These are phyloP conservation scores for Pluvialis apricaria DNA, from an alignment of 2,113 vertebrate genomes.

Conservation along the genomic window DNA sequence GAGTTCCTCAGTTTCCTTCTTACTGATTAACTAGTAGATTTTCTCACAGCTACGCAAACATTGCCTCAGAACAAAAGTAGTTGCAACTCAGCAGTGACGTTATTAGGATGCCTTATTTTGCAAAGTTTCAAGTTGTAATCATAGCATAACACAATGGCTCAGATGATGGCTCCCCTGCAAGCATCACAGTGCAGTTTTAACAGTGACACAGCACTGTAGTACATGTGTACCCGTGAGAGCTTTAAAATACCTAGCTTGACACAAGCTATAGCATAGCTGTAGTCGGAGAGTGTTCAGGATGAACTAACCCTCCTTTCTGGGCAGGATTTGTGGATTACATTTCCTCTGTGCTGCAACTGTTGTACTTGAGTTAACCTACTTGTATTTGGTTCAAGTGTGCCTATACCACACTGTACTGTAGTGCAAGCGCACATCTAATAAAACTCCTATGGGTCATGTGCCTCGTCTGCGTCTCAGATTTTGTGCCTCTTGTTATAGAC, in stretches of 20 bases:
- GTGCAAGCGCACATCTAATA: constrained; percentile 40
- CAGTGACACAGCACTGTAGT: neutral
- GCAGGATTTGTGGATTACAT: neutral
- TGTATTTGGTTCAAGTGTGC: constrained; percentile 15
- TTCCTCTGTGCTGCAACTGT: constrained; percentile 19
- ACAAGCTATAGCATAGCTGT: neutral
- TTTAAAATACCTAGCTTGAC: neutral
- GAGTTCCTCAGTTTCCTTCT: neutral
- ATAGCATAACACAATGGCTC: neutral
- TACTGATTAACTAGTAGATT: neutral
- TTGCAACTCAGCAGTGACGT: neutral
- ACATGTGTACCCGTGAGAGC: neutral
- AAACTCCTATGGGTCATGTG: neutral
- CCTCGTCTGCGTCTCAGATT: neutral
- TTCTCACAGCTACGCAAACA: neutral
- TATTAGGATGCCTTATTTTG: neutral
- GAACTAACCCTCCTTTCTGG: neutral
- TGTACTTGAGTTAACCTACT: constrained; percentile 25
- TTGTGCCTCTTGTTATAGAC: neutral
- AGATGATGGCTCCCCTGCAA: neutral
- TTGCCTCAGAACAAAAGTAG: neutral
- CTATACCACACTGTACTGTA: constrained; percentile 36
- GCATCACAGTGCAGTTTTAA: neutral
- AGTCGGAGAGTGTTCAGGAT: neutral
- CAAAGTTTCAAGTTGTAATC: neutral